Conservation (phyloP, 2,113 vertebrate species). For the Amphilophus citrinellus region DNA sequence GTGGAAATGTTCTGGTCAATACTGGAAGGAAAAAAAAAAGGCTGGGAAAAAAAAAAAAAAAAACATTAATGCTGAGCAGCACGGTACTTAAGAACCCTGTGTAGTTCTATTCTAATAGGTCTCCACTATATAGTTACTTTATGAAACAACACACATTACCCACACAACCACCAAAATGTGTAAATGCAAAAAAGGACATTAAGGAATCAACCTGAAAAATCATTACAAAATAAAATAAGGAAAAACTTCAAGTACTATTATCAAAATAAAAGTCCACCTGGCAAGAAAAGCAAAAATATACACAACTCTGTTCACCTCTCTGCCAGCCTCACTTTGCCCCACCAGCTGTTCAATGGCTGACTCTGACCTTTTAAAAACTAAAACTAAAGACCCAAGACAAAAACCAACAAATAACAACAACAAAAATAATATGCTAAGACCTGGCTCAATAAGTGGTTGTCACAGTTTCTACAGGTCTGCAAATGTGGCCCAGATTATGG, state of each 20-base stretch:
- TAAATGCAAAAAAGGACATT: constrained; percentile 61
- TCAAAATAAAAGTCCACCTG: constrained; percentile 88
- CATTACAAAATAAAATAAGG: constrained; percentile 84
- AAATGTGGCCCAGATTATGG: constrained; percentile 52
- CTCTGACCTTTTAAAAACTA: constrained; percentile 57
- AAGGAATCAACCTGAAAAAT: constrained; percentile 62
- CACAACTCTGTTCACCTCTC: constrained; percentile 44
- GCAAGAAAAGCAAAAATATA: constrained; percentile 84
- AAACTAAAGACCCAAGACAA: constrained; percentile 15
- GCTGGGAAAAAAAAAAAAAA: not conserved
- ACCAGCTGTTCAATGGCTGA: constrained; percentile 78
- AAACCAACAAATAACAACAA: not conserved
- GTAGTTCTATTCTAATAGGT: constrained; percentile 50
- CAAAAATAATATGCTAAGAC: constrained; percentile 30
- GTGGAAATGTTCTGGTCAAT: constrained; percentile 33
- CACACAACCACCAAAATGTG: constrained; percentile 61
- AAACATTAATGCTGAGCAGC: constrained; percentile 32
- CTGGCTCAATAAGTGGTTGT: constrained; percentile 71
- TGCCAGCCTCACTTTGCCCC: constrained; percentile 46
- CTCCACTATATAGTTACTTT: constrained; percentile 64
- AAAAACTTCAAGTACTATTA: constrained; percentile 98
- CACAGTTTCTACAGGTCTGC: constrained; percentile 79
- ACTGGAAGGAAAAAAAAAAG: not conserved
- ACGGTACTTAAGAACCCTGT: not conserved
- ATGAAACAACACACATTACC: constrained; percentile 55